These are phyloP conservation scores for Jaculus jaculus DNA, from an alignment of 2,113 vertebrate species.

Conservation along the genomic window DNA sequence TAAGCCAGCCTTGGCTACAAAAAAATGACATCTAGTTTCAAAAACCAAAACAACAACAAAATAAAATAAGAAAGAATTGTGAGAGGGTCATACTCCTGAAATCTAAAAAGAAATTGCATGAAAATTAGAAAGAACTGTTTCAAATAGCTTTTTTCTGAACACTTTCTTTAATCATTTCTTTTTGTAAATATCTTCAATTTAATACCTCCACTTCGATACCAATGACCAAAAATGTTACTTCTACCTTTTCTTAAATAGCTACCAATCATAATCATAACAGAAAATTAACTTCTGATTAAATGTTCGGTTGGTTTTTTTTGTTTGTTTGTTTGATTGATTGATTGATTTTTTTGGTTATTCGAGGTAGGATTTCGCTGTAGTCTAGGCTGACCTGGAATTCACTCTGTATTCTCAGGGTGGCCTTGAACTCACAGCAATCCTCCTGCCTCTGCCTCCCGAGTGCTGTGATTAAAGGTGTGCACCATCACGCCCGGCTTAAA, in stretches of 20 bases:
- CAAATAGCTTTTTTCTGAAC: background rate
- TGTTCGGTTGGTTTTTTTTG: too few species aligned
- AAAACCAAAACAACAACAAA: background rate
- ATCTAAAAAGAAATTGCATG: background rate
- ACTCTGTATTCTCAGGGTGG: too few species aligned
- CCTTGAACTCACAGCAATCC: too few species aligned
- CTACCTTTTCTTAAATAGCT: background rate
- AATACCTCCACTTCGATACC: background rate
- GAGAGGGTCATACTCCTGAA: background rate
- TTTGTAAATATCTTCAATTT: background rate
- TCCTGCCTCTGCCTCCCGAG: too few species aligned
- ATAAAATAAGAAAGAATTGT: background rate
- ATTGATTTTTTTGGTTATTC: too few species aligned
- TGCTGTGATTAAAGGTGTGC: too few species aligned
- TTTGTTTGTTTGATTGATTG: too few species aligned
- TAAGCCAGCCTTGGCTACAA: background rate
- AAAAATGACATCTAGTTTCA: background rate
- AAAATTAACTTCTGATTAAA: conserved; percentile 10
- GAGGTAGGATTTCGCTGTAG: too few species aligned
- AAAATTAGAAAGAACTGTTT: background rate
- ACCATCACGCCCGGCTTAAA: too few species aligned
- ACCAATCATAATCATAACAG: background rate
- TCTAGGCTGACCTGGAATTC: too few species aligned
- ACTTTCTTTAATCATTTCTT: background rate
- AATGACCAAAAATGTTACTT: background rate